A percentile compares a stretch with the other conserved stretches of the same genome.
These are phyloP conservation scores for Athene cunicularia DNA, from an alignment of 2,113 vertebrate species.

Conservation along the genomic window DNA sequence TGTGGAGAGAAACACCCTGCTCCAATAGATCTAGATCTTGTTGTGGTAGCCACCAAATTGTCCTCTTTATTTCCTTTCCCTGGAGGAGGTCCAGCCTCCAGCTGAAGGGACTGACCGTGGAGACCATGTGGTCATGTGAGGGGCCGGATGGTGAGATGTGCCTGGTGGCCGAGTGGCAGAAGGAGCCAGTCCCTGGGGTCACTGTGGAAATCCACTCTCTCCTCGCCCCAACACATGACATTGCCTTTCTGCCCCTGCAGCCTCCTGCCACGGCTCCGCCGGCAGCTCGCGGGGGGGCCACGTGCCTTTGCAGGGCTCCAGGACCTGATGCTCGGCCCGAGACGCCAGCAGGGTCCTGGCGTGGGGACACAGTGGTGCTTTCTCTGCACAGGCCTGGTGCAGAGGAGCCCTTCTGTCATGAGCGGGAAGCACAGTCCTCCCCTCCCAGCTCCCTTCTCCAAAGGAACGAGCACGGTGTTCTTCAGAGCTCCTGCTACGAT, in stretches of 20 bases:
- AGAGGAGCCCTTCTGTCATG: background rate
- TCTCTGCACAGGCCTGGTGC: background rate
- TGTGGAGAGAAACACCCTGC: background rate
- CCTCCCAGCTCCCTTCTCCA: background rate
- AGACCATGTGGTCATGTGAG: fast-evolving
- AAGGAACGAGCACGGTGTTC: slow-evolving; percentile 19
- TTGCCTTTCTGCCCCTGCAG: background rate
- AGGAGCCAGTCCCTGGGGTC: background rate
- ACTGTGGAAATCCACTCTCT: background rate
- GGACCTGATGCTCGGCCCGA: background rate
- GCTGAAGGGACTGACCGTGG: background rate
- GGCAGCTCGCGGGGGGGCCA: background rate
- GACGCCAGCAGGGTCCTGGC: background rate
- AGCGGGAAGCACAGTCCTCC: background rate
- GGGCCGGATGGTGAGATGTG: background rate
- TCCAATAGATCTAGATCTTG: background rate
- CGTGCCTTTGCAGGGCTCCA: background rate
- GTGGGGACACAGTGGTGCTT: background rate
- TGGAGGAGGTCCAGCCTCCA: background rate
- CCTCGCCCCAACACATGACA: fast-evolving
- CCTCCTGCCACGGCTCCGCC: background rate
- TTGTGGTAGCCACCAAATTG: background rate
- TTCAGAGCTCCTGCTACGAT: slow-evolving; percentile 29
- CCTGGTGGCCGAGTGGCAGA: fast-evolving
- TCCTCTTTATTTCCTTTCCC: background rate